Evolutionary conservation across 1,140 invertebrate species (phyloP).

Genomic region (Solenopsis invicta): DNA sequence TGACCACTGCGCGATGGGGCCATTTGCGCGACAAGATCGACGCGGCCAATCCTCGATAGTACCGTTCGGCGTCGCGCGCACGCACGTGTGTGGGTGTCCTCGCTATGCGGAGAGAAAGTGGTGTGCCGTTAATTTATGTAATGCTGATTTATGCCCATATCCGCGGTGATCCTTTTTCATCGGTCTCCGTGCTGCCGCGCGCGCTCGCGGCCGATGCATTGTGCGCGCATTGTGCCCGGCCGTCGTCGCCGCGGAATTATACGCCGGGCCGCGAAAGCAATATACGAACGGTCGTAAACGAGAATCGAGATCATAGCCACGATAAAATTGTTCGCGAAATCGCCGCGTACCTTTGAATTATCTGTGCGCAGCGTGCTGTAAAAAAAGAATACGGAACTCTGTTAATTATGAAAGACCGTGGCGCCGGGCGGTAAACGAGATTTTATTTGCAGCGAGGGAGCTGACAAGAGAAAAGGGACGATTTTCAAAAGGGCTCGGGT

Average conservation of each 20-base stretch:
- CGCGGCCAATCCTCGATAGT: constrained; percentile 51
- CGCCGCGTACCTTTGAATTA: constrained; percentile 28
- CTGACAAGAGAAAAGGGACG: not conserved
- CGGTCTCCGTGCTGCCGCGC: not conserved
- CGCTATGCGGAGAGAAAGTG: constrained; percentile 79
- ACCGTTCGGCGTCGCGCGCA: constrained; percentile 24
- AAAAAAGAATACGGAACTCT: not conserved
- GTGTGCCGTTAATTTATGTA: constrained; percentile 81
- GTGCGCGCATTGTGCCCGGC: constrained; percentile 61
- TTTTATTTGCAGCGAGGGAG: constrained; percentile 26
- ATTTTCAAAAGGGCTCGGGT: constrained; percentile 6
- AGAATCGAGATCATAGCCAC: constrained; percentile 23
- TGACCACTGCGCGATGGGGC: constrained; percentile 49
- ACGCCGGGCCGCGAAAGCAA: constrained; percentile 30
- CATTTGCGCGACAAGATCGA: constrained; percentile 48
- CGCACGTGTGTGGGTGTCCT: constrained; percentile 76
- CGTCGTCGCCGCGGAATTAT: constrained; percentile 67
- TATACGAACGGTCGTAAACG: constrained; percentile 25
- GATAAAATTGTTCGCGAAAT: constrained; percentile 49
- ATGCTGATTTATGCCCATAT: constrained; percentile 82
- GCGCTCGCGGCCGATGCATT: constrained; percentile 44
- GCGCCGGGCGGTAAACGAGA: constrained; percentile 5
- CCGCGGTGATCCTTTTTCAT: constrained; percentile 73
- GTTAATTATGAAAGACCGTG: constrained; percentile 19
- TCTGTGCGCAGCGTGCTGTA: not conserved